A percentile compares a stretch with the other conserved stretches of the same genome.
phyloP scores from a whole-genome alignment of 2,888 invertebrate species.

The Cephus spinipes region DNA sequence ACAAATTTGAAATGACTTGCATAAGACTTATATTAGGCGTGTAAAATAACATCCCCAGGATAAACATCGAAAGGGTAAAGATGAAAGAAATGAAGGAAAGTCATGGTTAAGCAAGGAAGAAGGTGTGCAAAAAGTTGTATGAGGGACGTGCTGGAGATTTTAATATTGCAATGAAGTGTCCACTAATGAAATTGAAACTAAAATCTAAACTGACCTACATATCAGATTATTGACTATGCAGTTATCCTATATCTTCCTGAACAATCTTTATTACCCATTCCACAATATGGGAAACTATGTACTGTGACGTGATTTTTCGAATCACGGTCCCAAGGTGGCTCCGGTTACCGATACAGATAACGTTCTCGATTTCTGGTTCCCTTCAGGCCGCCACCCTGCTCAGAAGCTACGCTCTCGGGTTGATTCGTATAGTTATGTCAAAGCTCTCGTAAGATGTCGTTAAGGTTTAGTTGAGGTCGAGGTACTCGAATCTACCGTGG shows the following conservation, averaged over 20 bases:
- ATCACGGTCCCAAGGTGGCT: too few relatives aligned
- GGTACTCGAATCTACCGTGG: too few relatives aligned
- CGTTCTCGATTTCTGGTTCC: too few relatives aligned
- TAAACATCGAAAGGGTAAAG: neutral
- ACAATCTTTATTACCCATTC: neutral
- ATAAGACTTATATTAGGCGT: neutral
- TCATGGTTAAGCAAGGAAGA: neutral
- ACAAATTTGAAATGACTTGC: neutral
- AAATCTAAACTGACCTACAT: neutral
- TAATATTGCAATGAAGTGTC: neutral
- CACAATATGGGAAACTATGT: neutral
- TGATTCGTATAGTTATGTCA: too few relatives aligned
- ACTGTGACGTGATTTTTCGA: too few relatives aligned
- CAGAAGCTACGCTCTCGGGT: too few relatives aligned
- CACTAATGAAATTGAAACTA: neutral
- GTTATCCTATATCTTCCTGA: neutral
- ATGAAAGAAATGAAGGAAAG: neutral
- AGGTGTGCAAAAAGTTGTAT: too few relatives aligned
- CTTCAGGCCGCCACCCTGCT: too few relatives aligned
- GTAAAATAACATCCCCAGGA: neutral
- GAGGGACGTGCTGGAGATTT: neutral
- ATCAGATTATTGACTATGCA: neutral
- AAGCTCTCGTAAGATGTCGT: too few relatives aligned
- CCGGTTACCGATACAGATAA: too few relatives aligned
- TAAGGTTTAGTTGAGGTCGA: too few relatives aligned